Percentiles rank a stretch among this genome's conserved stretches.
Evolutionary conservation across 2,113 vertebrate species (phyloP).

Genomic region (Anas platyrhynchos): DNA sequence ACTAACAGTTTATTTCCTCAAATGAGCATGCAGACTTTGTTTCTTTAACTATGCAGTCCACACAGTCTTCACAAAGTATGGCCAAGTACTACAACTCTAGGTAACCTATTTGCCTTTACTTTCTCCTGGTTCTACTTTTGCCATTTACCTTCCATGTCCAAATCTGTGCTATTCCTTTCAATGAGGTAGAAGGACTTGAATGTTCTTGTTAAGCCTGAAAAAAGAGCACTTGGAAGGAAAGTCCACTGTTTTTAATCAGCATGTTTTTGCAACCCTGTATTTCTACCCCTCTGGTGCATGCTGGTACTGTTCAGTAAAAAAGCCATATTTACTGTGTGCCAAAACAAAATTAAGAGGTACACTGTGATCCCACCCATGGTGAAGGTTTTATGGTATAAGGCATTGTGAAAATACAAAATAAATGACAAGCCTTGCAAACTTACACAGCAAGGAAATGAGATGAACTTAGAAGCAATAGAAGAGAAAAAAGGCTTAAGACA

Average conservation of each 20-base stretch:
- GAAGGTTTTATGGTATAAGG: neutral
- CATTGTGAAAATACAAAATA: neutral
- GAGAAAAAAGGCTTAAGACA: neutral
- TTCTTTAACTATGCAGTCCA: neutral
- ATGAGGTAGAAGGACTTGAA: neutral
- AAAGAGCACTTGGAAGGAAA: slow-evolving; percentile 4
- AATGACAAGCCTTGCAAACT: neutral
- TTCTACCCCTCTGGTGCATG: neutral
- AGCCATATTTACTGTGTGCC: neutral
- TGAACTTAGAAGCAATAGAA: neutral
- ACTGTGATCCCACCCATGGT: neutral
- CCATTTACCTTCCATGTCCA: neutral
- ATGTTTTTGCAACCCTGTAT: neutral
- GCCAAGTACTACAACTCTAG: neutral
- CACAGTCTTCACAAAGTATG: neutral
- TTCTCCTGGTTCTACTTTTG: neutral
- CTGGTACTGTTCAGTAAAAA: neutral
- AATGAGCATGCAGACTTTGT: neutral
- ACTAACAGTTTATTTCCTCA: neutral
- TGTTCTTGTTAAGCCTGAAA: neutral
- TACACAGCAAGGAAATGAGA: neutral
- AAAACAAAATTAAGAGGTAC: neutral
- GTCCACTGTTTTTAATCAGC: neutral
- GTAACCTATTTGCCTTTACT: neutral
- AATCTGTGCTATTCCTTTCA: neutral